These are phyloP conservation scores for Rhodinocichla rosea DNA, from an alignment of 2,113 vertebrate genomes.

Conservation along the genomic window DNA sequence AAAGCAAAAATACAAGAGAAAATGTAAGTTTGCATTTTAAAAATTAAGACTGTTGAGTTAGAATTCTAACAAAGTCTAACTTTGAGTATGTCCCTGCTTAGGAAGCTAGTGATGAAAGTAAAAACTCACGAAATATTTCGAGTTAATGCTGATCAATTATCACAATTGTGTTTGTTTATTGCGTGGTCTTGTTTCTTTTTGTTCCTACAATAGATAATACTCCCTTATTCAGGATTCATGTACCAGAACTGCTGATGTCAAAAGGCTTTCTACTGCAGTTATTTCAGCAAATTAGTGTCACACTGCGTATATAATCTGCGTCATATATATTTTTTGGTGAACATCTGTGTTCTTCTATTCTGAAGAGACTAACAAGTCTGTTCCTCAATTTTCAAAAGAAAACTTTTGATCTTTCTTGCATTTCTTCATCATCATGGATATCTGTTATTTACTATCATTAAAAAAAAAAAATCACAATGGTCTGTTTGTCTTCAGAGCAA, in stretches of 20 bases:
- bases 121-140: neutral
- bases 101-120: neutral
- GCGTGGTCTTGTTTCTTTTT: neutral
- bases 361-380: neutral
- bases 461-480: neutral
- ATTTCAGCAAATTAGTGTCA: neutral
- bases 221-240: neutral
- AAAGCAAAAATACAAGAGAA: neutral
- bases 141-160: neutral
- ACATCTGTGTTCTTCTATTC: neutral
- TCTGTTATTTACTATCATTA: neutral
- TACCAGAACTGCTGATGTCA: neutral
- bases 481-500: neutral
- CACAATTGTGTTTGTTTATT: neutral
- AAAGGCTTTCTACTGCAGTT: neutral
- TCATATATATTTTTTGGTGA: neutral
- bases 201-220: neutral
- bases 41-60: neutral
- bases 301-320: neutral
- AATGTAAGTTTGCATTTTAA: neutral
- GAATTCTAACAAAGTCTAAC: neutral
- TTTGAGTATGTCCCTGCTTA: neutral
- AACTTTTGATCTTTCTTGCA: neutral
- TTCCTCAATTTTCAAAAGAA: neutral
- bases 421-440: neutral